Base-by-base conservation (phyloP, 2,113 vertebrate genomes). In the Xiphias gladius region DNA sequence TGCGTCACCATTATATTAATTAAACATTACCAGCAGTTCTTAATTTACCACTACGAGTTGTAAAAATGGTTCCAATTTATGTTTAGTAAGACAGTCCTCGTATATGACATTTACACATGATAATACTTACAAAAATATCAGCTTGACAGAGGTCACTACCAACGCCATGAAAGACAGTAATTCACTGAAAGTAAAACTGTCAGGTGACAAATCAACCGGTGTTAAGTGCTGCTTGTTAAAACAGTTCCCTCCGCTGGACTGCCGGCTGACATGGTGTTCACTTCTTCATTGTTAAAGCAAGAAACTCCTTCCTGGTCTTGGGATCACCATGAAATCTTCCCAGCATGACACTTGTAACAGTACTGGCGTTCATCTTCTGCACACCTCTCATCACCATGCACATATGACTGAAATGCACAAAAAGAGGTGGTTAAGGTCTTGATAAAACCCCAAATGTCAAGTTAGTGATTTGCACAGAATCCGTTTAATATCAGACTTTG, bases 341-440 rank as follows among this genome's bases (percentile, higher is more conserved):
- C 64, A 94, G 80, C 95, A 93, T 95, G 41, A 86, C 22, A 1
- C 92, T 94, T 12, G 82, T 95, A 26, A 90, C 61, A 6, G 86
- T 92, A 52, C 41, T 90, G 73, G 90, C 93, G 22, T 91, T 96
- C 50, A 89, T 95, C 88, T 95, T 95, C 90, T 95, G 92, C 61
- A 82, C 92, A 1, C 89, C 90, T 46, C 95, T 84, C 92, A 95
- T 89, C 70, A 93, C 83, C 87, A 88, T 86, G 24, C 85, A 93
- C 94, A 92, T 93, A 77, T 94, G 94, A 67, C 90, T 92, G 90
- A 5, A 78, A 82, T 4, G 39, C 54, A 80, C 35, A 61, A 57
- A 52, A 62, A 24, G 3, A 58, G 9, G 4, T 16, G 35, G 10
- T 75, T 61, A 41, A 59, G 24, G 14, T 22, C 10, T 10, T 32